phyloP scores from a whole-genome alignment of 1,140 invertebrate species.

The Caenorhabditis tropicalis region DNA sequence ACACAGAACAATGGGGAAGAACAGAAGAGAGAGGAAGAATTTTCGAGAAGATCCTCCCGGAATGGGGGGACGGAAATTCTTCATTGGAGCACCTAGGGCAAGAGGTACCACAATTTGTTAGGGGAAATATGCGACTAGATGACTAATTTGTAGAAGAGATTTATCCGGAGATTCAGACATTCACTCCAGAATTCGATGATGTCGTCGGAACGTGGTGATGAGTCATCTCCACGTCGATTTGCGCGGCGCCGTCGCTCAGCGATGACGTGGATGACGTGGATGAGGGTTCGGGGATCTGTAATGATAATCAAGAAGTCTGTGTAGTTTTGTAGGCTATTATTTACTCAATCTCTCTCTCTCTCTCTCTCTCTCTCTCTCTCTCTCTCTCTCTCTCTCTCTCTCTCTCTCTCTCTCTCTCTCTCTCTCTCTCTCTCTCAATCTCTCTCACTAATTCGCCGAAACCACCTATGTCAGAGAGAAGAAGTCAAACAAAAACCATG shows the following conservation, averaged over 20 bases:
- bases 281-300: not conserved
- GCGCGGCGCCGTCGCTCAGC: not conserved
- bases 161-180: not conserved
- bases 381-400: too few species aligned
- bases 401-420: too few species aligned
- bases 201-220: slow-evolving; percentile 34
- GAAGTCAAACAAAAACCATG: not conserved
- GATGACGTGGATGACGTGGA: not conserved
- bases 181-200: slow-evolving; percentile 1
- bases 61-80: not conserved
- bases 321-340: not conserved
- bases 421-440: too few species aligned
- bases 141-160: not conserved
- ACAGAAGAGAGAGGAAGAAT: not conserved
- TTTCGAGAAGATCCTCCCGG: too few species aligned
- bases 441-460: too few species aligned
- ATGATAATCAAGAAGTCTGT: not conserved
- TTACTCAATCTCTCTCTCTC: not conserved
- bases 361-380: too few species aligned
- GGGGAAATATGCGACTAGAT: not conserved
- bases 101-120: not conserved
- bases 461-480: not conserved
- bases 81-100: slow-evolving; percentile 3
- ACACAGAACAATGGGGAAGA: too few species aligned
- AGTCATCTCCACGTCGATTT: slow-evolving; percentile 33